A percentile compares a stretch with the other conserved stretches of the same genome.
These are phyloP conservation scores for Herpailurus yagouaroundi DNA, from an alignment of 2,113 vertebrate genomes.

Conservation along the genomic window DNA sequence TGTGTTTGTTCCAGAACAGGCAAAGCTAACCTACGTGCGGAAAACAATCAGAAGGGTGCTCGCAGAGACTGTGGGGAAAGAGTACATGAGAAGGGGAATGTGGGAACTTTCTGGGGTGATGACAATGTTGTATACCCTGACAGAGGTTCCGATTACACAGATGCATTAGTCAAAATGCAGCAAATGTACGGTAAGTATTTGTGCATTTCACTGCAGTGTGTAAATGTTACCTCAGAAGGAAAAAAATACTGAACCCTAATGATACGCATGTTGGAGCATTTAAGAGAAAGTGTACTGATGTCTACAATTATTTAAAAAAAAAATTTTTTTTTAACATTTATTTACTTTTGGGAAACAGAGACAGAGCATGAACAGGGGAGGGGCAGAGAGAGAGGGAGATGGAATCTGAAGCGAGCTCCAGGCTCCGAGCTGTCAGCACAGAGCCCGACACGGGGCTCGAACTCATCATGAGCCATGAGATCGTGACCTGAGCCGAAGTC, in stretches of 20 bases:
- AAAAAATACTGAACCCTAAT: not conserved
- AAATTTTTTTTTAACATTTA: too few species aligned
- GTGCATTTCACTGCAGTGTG: not conserved
- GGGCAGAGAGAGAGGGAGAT: too few species aligned
- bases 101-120: not conserved
- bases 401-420: too few species aligned
- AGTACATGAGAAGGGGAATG: not conserved
- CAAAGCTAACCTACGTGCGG: not conserved
- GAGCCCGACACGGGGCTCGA: too few species aligned
- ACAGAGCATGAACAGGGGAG: too few species aligned
- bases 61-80: not conserved
- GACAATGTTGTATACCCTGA: not conserved
- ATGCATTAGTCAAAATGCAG: not conserved
- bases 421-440: too few species aligned
- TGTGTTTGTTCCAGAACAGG: not conserved
- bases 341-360: too few species aligned
- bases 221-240: slow-evolving; percentile 4
- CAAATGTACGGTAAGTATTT: not conserved
- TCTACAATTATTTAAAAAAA: not conserved
- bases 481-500: too few species aligned
- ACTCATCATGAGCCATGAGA: too few species aligned
- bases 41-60: not conserved
- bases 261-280: not conserved
- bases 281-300: not conserved
- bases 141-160: not conserved